These are phyloP conservation scores for Galerucella nymphaeae DNA, from an alignment of 2,888 invertebrate genomes.

Conservation along the genomic window DNA sequence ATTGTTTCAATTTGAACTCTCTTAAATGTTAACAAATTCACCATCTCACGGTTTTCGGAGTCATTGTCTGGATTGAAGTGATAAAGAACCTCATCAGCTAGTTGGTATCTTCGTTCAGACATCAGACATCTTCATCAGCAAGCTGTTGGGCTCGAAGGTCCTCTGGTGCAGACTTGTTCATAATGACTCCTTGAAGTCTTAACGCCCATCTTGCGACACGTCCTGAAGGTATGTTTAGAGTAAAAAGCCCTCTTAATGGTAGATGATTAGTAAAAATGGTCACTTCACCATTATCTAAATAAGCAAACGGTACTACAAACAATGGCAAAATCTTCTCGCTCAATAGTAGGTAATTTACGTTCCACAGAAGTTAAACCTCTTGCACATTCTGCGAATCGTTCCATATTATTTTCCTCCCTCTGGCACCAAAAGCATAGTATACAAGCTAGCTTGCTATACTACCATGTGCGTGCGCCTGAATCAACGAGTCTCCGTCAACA, in stretches of 20 bases:
- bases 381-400: slow-evolving; percentile 50
- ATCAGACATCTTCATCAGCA: too few relatives aligned
- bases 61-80: too few relatives aligned
- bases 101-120: too few relatives aligned
- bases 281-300: slow-evolving; percentile 56
- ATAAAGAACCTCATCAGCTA: too few relatives aligned
- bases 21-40: neutral
- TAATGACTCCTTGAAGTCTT: slow-evolving; percentile 59
- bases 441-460: slow-evolving; percentile 13
- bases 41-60: too few relatives aligned
- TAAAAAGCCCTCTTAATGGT: slow-evolving; percentile 62
- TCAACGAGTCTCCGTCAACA: slow-evolving; percentile 12
- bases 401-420: slow-evolving; percentile 43
- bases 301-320: slow-evolving; percentile 59
- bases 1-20: slow-evolving; percentile 1
- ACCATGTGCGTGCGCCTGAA: slow-evolving; percentile 19
- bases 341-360: slow-evolving; percentile 43
- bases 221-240: slow-evolving; percentile 60
- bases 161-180: slow-evolving; percentile 46
- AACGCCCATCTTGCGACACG: slow-evolving; percentile 64
- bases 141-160: too few relatives aligned
- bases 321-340: slow-evolving; percentile 47
- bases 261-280: slow-evolving; percentile 64
- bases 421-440: slow-evolving; percentile 28
- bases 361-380: slow-evolving; percentile 48